phyloP scores from a whole-genome alignment of 2,113 vertebrate species.

The Lophochroa leadbeateri region DNA sequence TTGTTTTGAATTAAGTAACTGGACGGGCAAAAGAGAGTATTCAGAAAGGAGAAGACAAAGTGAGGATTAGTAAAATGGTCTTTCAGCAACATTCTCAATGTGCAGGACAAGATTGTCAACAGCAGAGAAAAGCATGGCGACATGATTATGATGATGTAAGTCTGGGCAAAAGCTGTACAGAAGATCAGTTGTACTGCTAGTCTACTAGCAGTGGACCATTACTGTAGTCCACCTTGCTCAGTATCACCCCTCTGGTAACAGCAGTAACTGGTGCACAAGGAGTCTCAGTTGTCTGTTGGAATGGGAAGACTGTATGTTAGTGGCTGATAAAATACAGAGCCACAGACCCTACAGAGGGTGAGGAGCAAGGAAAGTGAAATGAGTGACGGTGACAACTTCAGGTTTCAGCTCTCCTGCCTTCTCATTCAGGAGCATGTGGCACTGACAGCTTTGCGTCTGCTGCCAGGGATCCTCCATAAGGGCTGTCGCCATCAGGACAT shows the following conservation, averaged over 20 bases:
- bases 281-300: neutral
- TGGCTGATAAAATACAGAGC: neutral
- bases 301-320: neutral
- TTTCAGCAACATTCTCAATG: neutral
- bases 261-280: neutral
- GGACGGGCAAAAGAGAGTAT: neutral
- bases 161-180: neutral
- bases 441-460: neutral
- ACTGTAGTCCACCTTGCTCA: neutral
- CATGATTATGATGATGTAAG: rapidly evolving
- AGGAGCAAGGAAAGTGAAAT: neutral
- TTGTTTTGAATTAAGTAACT: neutral
- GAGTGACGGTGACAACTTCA: neutral
- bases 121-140: neutral
- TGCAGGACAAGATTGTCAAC: neutral
- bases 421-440: neutral
- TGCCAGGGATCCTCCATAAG: neutral
- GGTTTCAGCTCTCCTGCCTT: neutral
- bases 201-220: neutral
- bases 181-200: neutral
- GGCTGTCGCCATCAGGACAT: neutral
- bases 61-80: neutral
- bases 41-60: neutral
- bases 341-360: neutral
- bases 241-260: neutral